A percentile compares a stretch with the other conserved stretches of the same genome.
These are phyloP conservation scores for Labeo calbasu DNA, from an alignment of 2,797 vertebrate genomes.

Conservation along the genomic window DNA sequence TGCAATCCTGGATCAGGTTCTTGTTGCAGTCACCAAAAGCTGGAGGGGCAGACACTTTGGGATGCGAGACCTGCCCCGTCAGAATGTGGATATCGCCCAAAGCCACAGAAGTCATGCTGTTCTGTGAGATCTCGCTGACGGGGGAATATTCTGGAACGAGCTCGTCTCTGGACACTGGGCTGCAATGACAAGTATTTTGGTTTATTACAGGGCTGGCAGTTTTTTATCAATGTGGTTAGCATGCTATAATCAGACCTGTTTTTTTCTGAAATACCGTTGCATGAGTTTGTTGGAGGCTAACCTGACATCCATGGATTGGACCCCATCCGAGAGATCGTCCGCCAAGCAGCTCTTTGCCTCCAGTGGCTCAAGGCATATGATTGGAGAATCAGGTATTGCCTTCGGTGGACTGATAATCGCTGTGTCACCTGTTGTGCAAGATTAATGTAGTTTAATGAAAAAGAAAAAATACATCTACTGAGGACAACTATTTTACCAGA, in stretches of 20 bases:
- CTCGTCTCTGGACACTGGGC: conserved; percentile 95
- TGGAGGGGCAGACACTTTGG: conserved; percentile 82
- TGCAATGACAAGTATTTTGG: conserved; percentile 70
- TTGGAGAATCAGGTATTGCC: conserved; percentile 60
- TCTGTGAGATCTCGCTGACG: conserved; percentile 86
- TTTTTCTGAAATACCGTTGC: not conserved
- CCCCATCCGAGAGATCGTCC: conserved; percentile 93
- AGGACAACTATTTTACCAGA: not conserved
- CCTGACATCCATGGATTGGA: conserved; percentile 99
- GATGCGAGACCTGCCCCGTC: conserved; percentile 81
- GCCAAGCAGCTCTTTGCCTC: conserved; percentile 83
- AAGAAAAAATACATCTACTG: not conserved
- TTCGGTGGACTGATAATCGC: conserved; percentile 25
- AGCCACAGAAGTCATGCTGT: conserved; percentile 83
- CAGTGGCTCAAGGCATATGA: conserved; percentile 84
- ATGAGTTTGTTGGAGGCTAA: conserved; percentile 62
- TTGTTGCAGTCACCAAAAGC: conserved; percentile 94
- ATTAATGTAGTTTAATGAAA: not conserved
- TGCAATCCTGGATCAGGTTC: conserved; percentile 94
- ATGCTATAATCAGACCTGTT: not conserved
- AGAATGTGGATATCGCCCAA: conserved; percentile 91
- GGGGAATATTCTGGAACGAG: conserved; percentile 93
- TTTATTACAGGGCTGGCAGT: conserved; percentile 16
- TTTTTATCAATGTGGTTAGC: not conserved
- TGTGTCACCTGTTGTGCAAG: conserved; percentile 30